phyloP scores from a whole-genome alignment of 2,113 vertebrate species.

The Entosphenus tridentatus region DNA sequence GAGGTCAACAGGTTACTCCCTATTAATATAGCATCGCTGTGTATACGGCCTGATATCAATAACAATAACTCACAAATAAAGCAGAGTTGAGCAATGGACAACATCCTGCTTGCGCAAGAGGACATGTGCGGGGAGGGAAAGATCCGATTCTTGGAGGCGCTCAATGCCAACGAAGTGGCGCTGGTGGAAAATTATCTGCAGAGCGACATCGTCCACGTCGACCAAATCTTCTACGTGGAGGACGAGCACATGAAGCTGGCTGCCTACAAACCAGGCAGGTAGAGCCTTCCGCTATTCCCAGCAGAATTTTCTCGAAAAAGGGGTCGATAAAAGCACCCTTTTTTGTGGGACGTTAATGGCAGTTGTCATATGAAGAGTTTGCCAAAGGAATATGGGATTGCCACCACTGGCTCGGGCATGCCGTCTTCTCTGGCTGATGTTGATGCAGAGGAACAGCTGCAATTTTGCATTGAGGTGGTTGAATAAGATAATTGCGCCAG shows the following conservation, averaged over 20 bases:
- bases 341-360: neutral
- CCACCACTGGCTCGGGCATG: neutral
- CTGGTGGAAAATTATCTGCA: constrained; percentile 4
- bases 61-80: too few relatives aligned
- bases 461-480: too few relatives aligned
- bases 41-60: too few relatives aligned
- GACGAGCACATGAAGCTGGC: neutral
- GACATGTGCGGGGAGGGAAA: neutral
- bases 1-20: too few relatives aligned
- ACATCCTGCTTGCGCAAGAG: neutral
- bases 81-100: neutral
- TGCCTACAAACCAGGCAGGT: constrained; percentile 1
- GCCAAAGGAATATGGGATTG: neutral
- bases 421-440: neutral
- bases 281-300: neutral
- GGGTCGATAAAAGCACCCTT: neutral
- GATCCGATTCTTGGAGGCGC: neutral
- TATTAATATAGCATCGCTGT: too few relatives aligned
- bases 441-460: neutral
- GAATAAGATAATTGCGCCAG: too few relatives aligned
- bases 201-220: neutral
- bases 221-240: neutral
- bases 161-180: constrained; percentile 3
- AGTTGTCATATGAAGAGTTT: neutral
- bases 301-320: neutral